Conservation (phyloP, 2,797 vertebrate species). For the Falco rusticolus region DNA sequence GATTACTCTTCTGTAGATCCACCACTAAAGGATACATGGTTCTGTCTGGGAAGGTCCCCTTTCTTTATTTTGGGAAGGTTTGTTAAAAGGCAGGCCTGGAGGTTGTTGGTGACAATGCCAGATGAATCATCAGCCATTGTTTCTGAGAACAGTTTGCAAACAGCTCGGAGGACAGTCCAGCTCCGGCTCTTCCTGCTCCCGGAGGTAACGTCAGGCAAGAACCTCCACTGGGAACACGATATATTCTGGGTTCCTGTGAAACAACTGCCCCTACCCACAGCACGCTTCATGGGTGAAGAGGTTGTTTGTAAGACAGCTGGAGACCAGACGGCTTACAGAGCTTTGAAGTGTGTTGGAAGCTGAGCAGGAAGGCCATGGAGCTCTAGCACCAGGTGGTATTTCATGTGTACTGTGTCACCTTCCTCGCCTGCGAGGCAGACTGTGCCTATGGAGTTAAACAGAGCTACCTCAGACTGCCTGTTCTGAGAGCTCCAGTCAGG, state of each 20-base stretch:
- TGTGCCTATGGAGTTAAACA: not conserved
- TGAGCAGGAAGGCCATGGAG: constrained; percentile 5
- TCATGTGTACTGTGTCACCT: not conserved
- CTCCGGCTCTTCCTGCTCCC: constrained; percentile 55
- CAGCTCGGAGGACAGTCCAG: constrained; percentile 46
- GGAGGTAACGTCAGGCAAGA: constrained; percentile 51
- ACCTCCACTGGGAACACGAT: constrained; percentile 42
- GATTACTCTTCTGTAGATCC: constrained; percentile 1
- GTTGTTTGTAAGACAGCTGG: constrained; percentile 48
- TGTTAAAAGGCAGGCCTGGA: constrained; percentile 17
- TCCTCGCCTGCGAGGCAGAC: not conserved
- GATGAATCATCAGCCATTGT: constrained; percentile 65
- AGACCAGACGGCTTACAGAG: not conserved
- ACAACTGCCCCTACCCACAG: constrained; percentile 41
- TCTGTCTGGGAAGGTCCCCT: not conserved
- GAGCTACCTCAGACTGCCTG: not conserved
- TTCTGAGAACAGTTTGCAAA: constrained; percentile 58
- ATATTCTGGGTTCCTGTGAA: constrained; percentile 47
- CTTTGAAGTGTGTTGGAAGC: constrained; percentile 13
- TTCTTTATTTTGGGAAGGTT: constrained; percentile 24
- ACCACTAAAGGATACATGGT: not conserved
- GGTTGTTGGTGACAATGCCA: not conserved
- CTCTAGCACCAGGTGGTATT: not conserved
- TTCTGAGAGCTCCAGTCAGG: not conserved
- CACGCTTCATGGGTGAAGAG: constrained; percentile 30